Base-by-base conservation (phyloP, 2,113 vertebrate genomes). In the Poeciliopsis occidentalis region DNA sequence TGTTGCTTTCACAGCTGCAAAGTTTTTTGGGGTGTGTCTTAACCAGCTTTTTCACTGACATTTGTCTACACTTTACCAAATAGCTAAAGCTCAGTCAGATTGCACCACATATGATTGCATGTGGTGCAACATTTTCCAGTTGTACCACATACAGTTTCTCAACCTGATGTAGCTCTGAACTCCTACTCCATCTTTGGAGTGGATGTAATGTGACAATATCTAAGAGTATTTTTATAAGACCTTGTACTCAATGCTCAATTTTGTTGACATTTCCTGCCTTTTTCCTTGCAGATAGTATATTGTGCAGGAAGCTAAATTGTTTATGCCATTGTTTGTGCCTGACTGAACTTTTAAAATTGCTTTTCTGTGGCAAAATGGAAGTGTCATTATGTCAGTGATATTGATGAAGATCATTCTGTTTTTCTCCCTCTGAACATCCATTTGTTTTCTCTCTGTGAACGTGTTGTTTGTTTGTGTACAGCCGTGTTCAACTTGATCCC, bases 401-500 rank as follows among this genome's bases (percentile, higher is more conserved):
- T 57, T 78, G 74, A 82, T 73, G 72, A 72, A 68, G 47, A 39
- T 68, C 73, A 67, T 31, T 81, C 65, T 76, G 66, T 31, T 71
- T 65, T 71, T 30, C 30, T 77, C 54, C 73, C 51, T 83, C 68
- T 66, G 69, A 60, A n/a, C 44, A 63, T 66, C 26, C 0, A 51
- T 81, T 26, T 71, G 41, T 68, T 26, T 62, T 12, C 31, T 72
- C 47, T 66, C 26, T 67, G 2, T 67, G 37, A 37, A 37, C 30
- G 8, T 71, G 39, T 77, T 75, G 4, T 78, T 13, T 72, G 76
- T 83, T 65, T 26, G 0, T 86, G 89, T 69, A 73, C 87, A 99
- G 98, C 97, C 88, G 93, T 99, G 92, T 99, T 99, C 93, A 99
- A 99, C 95, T 96, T 99, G 93, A 99, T 99, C 90, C 98, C 98